Evolutionary conservation across 2,113 vertebrate genomes (phyloP).

Genomic region (Nothobranchius kuhntae): DNA sequence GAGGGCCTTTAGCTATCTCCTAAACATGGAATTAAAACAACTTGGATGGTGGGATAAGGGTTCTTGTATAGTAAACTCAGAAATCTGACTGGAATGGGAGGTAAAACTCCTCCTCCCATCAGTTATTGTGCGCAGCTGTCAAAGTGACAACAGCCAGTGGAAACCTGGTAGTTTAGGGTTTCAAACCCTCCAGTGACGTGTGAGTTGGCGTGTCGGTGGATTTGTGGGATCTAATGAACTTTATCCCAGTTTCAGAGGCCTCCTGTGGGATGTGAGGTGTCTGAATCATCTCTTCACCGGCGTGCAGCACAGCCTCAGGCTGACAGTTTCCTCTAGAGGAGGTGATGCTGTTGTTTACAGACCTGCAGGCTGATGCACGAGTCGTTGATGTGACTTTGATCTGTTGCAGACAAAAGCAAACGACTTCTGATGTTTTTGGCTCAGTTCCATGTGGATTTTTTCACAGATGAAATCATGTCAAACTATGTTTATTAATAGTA

Average conservation of each 20-base stretch:
- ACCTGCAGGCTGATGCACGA: neutral
- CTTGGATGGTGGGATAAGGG: neutral
- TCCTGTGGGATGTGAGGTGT: slow-evolving; percentile 32
- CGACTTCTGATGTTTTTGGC: neutral
- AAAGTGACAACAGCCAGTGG: slow-evolving; percentile 41
- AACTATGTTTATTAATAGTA: too few species aligned
- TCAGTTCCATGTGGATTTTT: too few species aligned
- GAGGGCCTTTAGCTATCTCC: slow-evolving; percentile 25
- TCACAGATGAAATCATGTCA: too few species aligned
- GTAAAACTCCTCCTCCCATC: neutral
- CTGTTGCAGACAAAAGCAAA: slow-evolving; percentile 4
- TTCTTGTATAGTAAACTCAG: neutral
- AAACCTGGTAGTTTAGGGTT: slow-evolving; percentile 31
- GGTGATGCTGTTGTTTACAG: slow-evolving; percentile 1
- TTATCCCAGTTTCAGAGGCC: neutral
- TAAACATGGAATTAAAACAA: slow-evolving; percentile 32
- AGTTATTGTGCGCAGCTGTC: slow-evolving; percentile 5
- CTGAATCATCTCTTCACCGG: slow-evolving; percentile 3
- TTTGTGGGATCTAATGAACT: neutral
- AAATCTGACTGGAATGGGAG: neutral
- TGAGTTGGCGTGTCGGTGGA: slow-evolving; percentile 5
- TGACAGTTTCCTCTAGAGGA: slow-evolving; percentile 24
- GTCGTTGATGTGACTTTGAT: slow-evolving; percentile 10
- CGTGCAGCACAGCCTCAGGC: slow-evolving; percentile 1
- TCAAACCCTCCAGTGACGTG: slow-evolving; percentile 20